Base-by-base conservation (phyloP, 2,797 vertebrate genomes). In the Macroramphosus scolopax region DNA sequence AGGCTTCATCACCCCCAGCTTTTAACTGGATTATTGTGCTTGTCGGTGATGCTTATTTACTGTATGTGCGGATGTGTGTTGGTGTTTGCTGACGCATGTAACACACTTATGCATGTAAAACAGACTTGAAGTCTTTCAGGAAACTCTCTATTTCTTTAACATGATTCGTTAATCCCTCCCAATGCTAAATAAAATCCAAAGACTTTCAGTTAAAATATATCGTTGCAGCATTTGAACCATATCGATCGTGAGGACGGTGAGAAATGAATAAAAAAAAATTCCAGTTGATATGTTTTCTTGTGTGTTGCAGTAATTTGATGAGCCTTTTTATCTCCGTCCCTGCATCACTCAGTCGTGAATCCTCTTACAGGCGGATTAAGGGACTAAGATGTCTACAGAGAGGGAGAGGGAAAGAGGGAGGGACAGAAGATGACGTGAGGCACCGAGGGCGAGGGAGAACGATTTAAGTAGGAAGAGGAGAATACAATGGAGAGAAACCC, bases 281-380 rank as follows among this genome's bases (percentile, higher is more conserved):
- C 22, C 4, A 7, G 6, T 8, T 17, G 7, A 9, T 17, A 25
- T 3, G 5, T 22, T 5, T 17, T 30, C 16, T 51, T 59, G 25
- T 49, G 55, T 71, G 53, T 35, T 51, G 65, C 54, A 43, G 30
- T 4, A 1, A 42, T 29, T 48, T 31, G n/a, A n/a, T n/a, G n/a
- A n/a, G n/a, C 41, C 18, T 37, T 1, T 56, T 32, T 47, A 43
- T 45, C 38, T 47, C 37, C 18, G 56, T 53, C 33, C 44, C 47
- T 65, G 61, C 51, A 38, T 74, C 48, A 57, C 17, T 66, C 52
- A 28, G 2, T 11, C 18, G 59, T 46, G 75, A 90, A 90, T 90
- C 89, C 89, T 87, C 81, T 91, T 90, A 90, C 15, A 77, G 64
- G 41, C 63, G 87, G 89, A 89, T 90, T 89, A 90, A 63, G 66